Evolutionary conservation across 2,113 vertebrate genomes (phyloP).

Genomic region (Orientallactaga bullata): DNA sequence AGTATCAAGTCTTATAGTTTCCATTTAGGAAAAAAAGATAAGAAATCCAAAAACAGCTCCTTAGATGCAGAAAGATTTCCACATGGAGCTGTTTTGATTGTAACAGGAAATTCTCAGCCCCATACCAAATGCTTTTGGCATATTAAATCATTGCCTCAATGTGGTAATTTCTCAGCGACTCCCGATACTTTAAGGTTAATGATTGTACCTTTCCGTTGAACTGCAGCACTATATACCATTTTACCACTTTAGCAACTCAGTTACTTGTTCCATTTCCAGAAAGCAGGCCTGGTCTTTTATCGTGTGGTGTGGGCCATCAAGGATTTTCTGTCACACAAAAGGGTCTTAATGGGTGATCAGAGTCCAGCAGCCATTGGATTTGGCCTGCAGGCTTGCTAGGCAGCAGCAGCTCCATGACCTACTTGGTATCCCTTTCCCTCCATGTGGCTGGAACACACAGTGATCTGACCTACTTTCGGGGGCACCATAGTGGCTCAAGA

Average conservation of each 20-base stretch:
- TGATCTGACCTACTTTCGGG: conserved; percentile 77
- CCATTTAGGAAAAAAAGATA: conserved; percentile 14
- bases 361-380: conserved; percentile 38
- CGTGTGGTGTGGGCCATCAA: conserved; percentile 3
- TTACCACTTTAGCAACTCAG: conserved; percentile 59
- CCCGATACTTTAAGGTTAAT: background rate
- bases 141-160: conserved; percentile 47
- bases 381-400: background rate
- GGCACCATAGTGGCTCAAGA: conserved; percentile 47
- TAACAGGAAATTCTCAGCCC: background rate
- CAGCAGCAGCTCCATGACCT: conserved; percentile 62
- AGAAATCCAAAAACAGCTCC: background rate
- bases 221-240: background rate
- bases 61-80: background rate
- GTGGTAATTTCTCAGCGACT: conserved; percentile 40
- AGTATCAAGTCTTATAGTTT: background rate
- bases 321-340: conserved; percentile 57
- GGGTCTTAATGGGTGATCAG: conserved; percentile 57
- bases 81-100: background rate
- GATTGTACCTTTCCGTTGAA: conserved; percentile 34
- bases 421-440: conserved; percentile 64
- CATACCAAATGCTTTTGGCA: conserved; percentile 22
- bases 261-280: conserved; percentile 54
- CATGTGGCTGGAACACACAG: conserved; percentile 54
- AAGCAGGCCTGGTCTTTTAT: conserved; percentile 49